Conservation (phyloP, 2,113 vertebrate species). For the Glaucomys volans region DNA sequence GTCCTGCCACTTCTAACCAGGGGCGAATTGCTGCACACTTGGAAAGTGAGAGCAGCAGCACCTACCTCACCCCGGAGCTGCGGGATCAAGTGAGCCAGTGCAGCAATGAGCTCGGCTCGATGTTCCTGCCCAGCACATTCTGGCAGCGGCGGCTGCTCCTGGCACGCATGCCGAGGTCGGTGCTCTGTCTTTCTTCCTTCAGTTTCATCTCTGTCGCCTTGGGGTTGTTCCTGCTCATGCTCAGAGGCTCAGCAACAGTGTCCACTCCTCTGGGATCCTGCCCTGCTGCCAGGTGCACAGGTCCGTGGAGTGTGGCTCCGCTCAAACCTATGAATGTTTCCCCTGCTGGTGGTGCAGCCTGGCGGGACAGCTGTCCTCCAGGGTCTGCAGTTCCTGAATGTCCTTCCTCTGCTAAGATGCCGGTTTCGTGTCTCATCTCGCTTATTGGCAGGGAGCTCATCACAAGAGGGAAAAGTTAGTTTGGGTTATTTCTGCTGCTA, state of each 20-base stretch:
- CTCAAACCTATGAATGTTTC: neutral
- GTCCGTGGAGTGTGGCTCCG: neutral
- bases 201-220: neutral
- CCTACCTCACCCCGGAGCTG: neutral
- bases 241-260: neutral
- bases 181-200: neutral
- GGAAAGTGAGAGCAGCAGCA: neutral
- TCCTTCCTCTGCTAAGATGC: neutral
- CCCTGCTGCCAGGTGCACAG: neutral
- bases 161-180: fast-evolving
- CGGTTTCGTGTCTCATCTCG: neutral
- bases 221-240: neutral
- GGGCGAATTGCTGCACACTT: neutral
- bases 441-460: neutral
- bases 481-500: neutral
- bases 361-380: neutral
- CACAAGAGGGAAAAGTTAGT: neutral
- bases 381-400: neutral
- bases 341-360: neutral
- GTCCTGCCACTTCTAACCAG: neutral
- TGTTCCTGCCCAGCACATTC: neutral
- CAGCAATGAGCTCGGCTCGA: neutral
- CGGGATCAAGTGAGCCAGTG: neutral
- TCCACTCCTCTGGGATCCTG: neutral
- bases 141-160: neutral